A percentile compares a stretch with the other conserved stretches of the same genome.
Evolutionary conservation across 2,113 vertebrate genomes (phyloP).

Genomic region (Esox niger): DNA sequence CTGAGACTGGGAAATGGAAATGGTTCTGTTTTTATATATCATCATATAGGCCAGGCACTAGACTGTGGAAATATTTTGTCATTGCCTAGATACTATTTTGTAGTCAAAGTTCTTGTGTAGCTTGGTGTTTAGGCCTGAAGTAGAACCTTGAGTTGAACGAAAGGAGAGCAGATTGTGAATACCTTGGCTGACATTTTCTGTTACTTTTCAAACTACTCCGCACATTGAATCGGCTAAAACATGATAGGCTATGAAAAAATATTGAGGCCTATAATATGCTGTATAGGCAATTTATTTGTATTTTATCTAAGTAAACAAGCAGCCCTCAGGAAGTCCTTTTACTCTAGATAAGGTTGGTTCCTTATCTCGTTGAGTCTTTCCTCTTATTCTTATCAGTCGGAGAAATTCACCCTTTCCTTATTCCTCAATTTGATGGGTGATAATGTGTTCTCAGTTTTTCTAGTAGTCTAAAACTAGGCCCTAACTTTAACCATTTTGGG

Average conservation of each 20-base stretch:
- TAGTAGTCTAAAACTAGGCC: neutral
- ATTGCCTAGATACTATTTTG: too few species aligned
- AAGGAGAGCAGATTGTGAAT: too few species aligned
- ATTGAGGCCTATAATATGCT: neutral
- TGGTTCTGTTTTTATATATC: too few species aligned
- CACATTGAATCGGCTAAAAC: too few species aligned
- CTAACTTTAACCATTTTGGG: neutral
- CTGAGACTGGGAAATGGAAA: too few species aligned
- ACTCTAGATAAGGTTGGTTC: slow-evolving; percentile 1
- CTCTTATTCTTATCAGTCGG: neutral
- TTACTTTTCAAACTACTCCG: too few species aligned
- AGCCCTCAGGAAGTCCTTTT: neutral
- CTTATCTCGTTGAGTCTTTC: neutral
- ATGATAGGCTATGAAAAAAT: too few species aligned
- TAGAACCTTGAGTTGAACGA: neutral
- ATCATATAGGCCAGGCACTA: too few species aligned
- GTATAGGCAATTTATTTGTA: neutral
- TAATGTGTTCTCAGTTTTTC: neutral
- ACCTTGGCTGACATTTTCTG: too few species aligned
- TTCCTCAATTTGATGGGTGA: neutral
- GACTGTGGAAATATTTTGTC: too few species aligned
- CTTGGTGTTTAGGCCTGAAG: neutral
- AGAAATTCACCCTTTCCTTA: neutral
- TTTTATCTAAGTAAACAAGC: neutral
- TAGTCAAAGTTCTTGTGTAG: neutral